These are phyloP conservation scores for Epizoanthus rinbou DNA, from an alignment of 92 coral and sea anemone species.

Conservation along the genomic window DNA sequence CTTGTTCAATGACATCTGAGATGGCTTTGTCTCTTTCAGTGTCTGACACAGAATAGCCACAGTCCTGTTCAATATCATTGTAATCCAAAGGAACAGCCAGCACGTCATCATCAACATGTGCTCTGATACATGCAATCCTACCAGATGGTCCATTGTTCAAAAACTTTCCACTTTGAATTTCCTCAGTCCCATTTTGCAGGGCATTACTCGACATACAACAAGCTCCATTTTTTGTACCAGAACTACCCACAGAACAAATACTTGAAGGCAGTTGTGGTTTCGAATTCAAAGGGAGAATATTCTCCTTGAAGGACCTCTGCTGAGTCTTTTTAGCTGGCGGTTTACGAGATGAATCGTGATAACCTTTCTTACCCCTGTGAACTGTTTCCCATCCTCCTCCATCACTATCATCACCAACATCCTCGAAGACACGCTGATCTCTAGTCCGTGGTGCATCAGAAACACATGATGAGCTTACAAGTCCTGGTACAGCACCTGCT, in stretches of 20 bases:
- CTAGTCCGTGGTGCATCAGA: neutral
- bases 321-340: constrained; percentile 3
- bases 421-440: constrained; percentile 33
- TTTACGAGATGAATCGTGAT: constrained; percentile 36
- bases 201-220: neutral
- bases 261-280: neutral
- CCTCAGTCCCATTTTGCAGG: constrained; percentile 10
- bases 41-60: constrained; percentile 70
- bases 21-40: constrained; percentile 94
- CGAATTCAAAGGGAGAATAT: neutral
- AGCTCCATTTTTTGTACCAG: constrained; percentile 2
- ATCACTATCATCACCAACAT: constrained; percentile 63
- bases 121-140: constrained; percentile 2
- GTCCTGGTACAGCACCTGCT: neutral
- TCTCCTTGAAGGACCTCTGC: constrained; percentile 33
- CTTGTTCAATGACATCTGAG: constrained; percentile 88
- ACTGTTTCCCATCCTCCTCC: constrained; percentile 99
- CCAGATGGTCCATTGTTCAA: neutral
- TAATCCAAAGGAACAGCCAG: constrained; percentile 65
- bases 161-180: neutral
- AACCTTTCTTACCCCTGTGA: constrained; percentile 75
- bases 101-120: constrained; percentile 56
- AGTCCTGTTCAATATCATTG: constrained; percentile 73
- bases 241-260: neutral
- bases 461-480: neutral